Percentiles rank a stretch among this genome's conserved stretches.
Conservation (phyloP, 1,140 invertebrate species). For the Caenorhabditis elegans region WBcel235 BX284603.4:10099501-10100000, state of each 20-base stretch:
- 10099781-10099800: conserved; percentile 17
- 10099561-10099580: neutral
- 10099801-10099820: conserved; percentile 16
- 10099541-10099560: conserved; percentile 29
- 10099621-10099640: conserved; percentile 21
- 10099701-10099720: neutral
- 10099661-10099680: neutral
- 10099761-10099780: neutral
- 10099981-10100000: neutral
- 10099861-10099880: too few species aligned
- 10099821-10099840: conserved; percentile 21
- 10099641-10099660: neutral
- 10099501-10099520: neutral
- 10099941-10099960: neutral
- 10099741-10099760: conserved; percentile 1
- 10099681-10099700: conserved; percentile 28
- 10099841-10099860: neutral
- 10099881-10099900: neutral
- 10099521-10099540: neutral
- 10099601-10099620: neutral
- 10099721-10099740: neutral
- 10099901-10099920: neutral
- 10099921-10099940: neutral
- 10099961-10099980: neutral
- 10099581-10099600: conserved; percentile 2